Base-by-base conservation (phyloP, 2,888 invertebrate genomes). In the Acleris holmiana region DNA sequence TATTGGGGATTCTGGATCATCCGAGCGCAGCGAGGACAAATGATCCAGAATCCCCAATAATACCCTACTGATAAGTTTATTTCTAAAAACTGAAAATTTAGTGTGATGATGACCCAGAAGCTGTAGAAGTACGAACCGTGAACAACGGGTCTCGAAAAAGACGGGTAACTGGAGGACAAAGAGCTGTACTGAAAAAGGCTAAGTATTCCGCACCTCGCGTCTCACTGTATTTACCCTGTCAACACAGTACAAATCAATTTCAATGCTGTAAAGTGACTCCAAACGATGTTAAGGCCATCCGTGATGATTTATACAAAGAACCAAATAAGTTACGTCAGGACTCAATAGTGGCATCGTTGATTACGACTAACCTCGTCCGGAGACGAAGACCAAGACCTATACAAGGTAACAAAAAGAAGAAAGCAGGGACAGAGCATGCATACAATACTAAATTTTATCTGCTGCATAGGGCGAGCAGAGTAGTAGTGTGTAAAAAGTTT, bases 371-470 rank as follows among this genome's bases (percentile, higher is more conserved):
- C 48, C 19, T 18, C 10, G 19, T 48, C 10, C 17, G 17, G 4
- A 44, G 46, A 44, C 46, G 48, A 19, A 48, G 48, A 21, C 48
- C 23, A 17, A 48, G 48, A 48, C 48, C 48, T 48, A 48, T n/a
- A 19, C 48, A 48, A n/a, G 48, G 48, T 17, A 48, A 48, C 48
- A 48, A 48, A 21, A 48, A 17, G 19, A 48, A 48, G 48, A 48
- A 48, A 44, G 19, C 17, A 48, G 17, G 48, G 19, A 48, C 48
- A 10, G 18, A 10, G 48, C 48, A 48, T 48, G 48, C 48, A 48
- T 48, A 48, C 48, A 48, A 48, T 17, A 48, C 17, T 48, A 48
- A 48, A 48, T 48, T 44, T 48, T 48, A 48, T 21, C 48, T 48
- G n/a, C 17, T 48, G 48, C 48, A 48, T 17, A 21, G 48, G 2